Evolutionary conservation across 2,888 invertebrate species (phyloP).

Genomic region (Xylophagus ater): DNA sequence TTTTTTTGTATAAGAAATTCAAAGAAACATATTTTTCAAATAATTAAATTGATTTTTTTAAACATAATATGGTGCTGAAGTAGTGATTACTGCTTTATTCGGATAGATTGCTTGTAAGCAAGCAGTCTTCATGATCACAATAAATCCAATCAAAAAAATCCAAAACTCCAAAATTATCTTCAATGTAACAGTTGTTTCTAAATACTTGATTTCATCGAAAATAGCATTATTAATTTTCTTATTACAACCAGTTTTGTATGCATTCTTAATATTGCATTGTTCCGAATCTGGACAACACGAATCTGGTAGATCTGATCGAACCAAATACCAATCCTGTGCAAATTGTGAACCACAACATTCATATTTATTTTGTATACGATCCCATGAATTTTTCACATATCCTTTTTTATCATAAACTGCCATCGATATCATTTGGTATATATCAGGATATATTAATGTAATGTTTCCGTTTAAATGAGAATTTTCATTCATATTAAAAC

Average conservation of each 20-base stretch:
- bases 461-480: too few species aligned
- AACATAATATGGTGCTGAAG: too few species aligned
- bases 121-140: constrained; percentile 4
- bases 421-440: constrained; percentile 12
- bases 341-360: constrained; percentile 10
- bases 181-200: constrained; percentile 5
- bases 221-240: neutral
- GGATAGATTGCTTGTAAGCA: too few species aligned
- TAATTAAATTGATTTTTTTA: too few species aligned
- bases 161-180: constrained; percentile 8
- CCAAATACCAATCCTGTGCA: constrained; percentile 6
- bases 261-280: neutral
- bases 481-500: too few species aligned
- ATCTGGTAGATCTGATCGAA: constrained; percentile 1
- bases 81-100: too few species aligned
- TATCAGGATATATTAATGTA: constrained; percentile 1
- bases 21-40: too few species aligned
- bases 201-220: constrained; percentile 1
- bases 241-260: constrained; percentile 5
- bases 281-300: constrained; percentile 6
- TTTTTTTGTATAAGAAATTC: too few species aligned
- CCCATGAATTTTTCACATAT: constrained; percentile 8
- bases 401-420: constrained; percentile 1
- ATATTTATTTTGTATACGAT: constrained; percentile 10
- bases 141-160: constrained; percentile 1